These are phyloP conservation scores for Hanleya hanleyi DNA, from an alignment of 2,888 invertebrate genomes.

Conservation along the genomic window DNA sequence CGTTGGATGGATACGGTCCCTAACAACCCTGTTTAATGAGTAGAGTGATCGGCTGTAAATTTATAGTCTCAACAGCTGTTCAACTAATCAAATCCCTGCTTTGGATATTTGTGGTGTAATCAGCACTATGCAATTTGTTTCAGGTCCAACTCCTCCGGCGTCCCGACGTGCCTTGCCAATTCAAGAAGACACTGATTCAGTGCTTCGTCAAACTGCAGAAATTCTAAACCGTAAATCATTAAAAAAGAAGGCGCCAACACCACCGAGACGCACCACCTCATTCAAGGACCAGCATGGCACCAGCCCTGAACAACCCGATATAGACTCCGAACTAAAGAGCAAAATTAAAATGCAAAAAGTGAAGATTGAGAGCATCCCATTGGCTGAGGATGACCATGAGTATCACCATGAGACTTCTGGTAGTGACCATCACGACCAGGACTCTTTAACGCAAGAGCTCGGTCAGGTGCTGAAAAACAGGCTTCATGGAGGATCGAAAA, in stretches of 20 bases:
- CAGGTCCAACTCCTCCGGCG: slow-evolving; percentile 66
- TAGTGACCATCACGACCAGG: background rate
- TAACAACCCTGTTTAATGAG: too few relatives aligned
- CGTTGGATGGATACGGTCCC: too few relatives aligned
- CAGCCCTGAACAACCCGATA: slow-evolving; percentile 29
- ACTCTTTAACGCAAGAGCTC: background rate
- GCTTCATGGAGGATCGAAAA: background rate
- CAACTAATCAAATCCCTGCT: too few relatives aligned
- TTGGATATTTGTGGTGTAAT: too few relatives aligned
- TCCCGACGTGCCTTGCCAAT: slow-evolving; percentile 56
- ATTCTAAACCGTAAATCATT: slow-evolving; percentile 52
- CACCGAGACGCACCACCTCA: slow-evolving; percentile 94
- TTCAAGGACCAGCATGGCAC: slow-evolving; percentile 74
- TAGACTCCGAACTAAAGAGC: slow-evolving; percentile 61
- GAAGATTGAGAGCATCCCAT: slow-evolving; percentile 58
- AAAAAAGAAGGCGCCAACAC: slow-evolving; percentile 84
- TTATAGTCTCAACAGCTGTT: too few relatives aligned
- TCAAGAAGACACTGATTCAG: slow-evolving; percentile 52
- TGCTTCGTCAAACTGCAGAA: slow-evolving; percentile 59
- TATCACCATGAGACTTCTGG: slow-evolving; percentile 24
- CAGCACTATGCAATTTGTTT: slow-evolving; percentile 4
- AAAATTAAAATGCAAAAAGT: slow-evolving; percentile 66
- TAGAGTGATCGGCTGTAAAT: too few relatives aligned
- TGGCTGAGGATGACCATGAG: slow-evolving; percentile 50
- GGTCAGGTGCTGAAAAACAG: background rate